These are phyloP conservation scores for Panthera tigris DNA, from an alignment of 2,113 vertebrate genomes.

Conservation along the genomic window DNA sequence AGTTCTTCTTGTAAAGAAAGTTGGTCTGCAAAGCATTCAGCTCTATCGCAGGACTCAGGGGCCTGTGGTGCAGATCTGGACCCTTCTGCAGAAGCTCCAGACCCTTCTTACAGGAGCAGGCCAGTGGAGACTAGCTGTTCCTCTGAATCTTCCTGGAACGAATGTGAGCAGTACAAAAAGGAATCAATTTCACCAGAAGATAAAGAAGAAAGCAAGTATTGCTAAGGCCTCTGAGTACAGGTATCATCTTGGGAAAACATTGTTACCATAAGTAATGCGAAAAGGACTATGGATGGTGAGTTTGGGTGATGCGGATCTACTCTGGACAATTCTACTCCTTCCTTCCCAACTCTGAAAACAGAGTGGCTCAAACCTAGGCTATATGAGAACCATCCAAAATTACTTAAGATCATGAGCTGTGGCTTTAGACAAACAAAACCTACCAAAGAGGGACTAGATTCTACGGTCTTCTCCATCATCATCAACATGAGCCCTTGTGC, in stretches of 20 bases:
- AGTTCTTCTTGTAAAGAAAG: neutral
- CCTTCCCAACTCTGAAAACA: neutral
- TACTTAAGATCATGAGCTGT: neutral
- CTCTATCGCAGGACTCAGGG: neutral
- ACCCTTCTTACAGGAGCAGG: slow-evolving; percentile 69
- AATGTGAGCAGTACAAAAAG: slow-evolving; percentile 75
- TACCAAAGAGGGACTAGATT: neutral
- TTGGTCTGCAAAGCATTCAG: neutral
- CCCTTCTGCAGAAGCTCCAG: neutral
- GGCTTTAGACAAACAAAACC: neutral
- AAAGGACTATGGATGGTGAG: neutral
- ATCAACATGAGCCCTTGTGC: neutral
- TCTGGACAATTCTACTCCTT: neutral
- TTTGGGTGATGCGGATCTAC: neutral
- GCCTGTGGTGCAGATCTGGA: neutral
- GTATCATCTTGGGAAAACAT: neutral
- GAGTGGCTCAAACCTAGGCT: neutral
- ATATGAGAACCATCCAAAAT: neutral
- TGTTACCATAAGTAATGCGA: neutral
- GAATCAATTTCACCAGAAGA: slow-evolving; percentile 36
- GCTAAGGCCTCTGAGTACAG: neutral
- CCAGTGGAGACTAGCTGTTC: slow-evolving; percentile 79
- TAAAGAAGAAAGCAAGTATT: slow-evolving; percentile 18
- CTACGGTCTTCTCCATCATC: neutral
- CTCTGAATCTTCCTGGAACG: neutral